Evolutionary conservation across 2,797 vertebrate species (phyloP), one percentile per base, ranked within the genome.

Genomic region (Hapalemur alaotrensis): DNA sequence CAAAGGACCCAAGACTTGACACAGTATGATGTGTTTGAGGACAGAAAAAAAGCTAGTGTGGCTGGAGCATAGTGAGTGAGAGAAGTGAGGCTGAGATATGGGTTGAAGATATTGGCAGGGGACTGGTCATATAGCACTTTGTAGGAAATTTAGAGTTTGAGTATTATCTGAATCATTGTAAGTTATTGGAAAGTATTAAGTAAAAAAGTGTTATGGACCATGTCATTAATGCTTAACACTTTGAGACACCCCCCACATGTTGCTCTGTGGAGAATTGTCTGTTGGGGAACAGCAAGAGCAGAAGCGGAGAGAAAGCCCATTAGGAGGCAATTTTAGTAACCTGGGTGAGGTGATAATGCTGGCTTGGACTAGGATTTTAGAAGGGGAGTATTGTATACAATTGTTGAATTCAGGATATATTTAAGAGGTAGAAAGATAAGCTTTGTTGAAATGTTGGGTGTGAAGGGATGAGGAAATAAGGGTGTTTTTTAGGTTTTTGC

Each of bases 131-230:
- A 8, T 38, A 73, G 59, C 25, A 48, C 54, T 93, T 78, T 57
- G 5, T 79, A 69, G 79, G 54, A 14, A 65, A 18, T 57, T 78
- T 69, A 88, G 83, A 83, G 17, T 84, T 94, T 75, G 65, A 89
- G 84, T 87, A 94, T 94, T 95, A 86, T 79, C 93, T 17, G 93
- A 18, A 43, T 75, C 30, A 54, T 65, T 95, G 41, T 52, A 88
- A 54, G 72, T 89, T 52, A 73, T 23, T 94, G 63, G 48, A 38
- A 50, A 69, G 12, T 75, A 82, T 30, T 80, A 59, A n/a, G 25
- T 84, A n/a, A 72, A 80, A 79, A 92, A 67, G 41, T 78, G 69
- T 73, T 63, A 3, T 35, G 59, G 8, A 23, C 87, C 38, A 14
- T 67, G 38, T 81, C 76, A 76, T 1, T 57, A n/a, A 57, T 79